Base-by-base conservation (phyloP, 2,888 invertebrate genomes). In the Scaptomyza reducta region DNA sequence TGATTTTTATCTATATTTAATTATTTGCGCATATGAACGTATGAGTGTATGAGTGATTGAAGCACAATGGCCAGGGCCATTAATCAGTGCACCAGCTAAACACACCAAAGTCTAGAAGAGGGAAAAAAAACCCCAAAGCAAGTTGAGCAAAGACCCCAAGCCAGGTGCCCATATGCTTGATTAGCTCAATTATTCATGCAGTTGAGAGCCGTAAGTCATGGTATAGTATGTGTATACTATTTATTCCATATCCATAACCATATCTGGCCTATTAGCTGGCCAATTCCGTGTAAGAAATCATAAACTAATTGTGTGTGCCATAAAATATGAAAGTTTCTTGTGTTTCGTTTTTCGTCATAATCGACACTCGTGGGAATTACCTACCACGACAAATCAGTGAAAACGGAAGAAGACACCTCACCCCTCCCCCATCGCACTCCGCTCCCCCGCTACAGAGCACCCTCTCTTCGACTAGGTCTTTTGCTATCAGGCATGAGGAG, bases 1-100 rank as follows among this genome's bases (percentile, higher is more conserved):
- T 70, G 80, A 80, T 87, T 79, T 74, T 74, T 87, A 80, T 80
- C 85, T 80, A 87, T 87, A 74, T 77, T 77, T 81, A 80, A 87
- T 84, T 87, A 87, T 81, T 84, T 84, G 70, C 85, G 64, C 87
- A 77, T 66, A 68, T 71, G 16, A 16, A n/a, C n/a, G 31, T 31
- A 13, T 31, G 16, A 18, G n/a, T n/a, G n/a, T 33, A 33, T 49
- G 6, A 18, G 61, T 77, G 80, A 76, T 82, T 85, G 79, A 67
- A 82, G 67, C 85, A 81, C 81, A 85, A 84, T 87, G 82, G 85
- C 67, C 72, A 69, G 65, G 75, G 83, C 82, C 88, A 81, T 81
- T 81, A 81, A 81, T 81, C 81, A 85, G 86, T 85, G 75, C 80
- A 79, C 33, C 51, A 40, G 40, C 40, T 4, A 40, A 40, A 40